A percentile compares a stretch with the other conserved stretches of the same genome.
phyloP scores from a whole-genome alignment of 2,113 vertebrate species.

The Cromileptes altivelis region DNA sequence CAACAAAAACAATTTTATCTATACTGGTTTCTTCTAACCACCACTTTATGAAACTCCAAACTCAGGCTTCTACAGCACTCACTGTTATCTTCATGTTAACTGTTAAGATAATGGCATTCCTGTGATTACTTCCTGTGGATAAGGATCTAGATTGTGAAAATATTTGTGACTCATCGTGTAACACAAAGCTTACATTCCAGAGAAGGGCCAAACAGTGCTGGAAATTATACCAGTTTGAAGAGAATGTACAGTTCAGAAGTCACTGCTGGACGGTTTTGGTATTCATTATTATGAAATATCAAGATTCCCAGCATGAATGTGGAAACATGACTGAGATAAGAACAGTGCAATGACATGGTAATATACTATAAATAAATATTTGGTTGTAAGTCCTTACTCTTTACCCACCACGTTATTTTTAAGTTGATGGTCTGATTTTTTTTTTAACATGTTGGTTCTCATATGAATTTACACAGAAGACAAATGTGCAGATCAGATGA shows the following conservation, averaged over 20 bases:
- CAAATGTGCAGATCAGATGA: not conserved
- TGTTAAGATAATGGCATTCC: not conserved
- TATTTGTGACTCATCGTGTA: conserved; percentile 8
- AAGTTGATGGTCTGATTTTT: not conserved
- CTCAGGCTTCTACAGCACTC: not conserved
- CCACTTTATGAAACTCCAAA: not conserved
- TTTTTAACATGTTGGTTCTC: not conserved
- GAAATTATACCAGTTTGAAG: not conserved
- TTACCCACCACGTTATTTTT: not conserved
- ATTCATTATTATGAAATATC: conserved; percentile 15
- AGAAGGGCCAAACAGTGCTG: conserved; percentile 4
- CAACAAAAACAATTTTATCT: not conserved
- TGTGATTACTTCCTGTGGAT: conserved; percentile 23
- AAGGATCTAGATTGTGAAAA: not conserved
- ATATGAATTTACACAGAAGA: not conserved
- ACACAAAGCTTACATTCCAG: not conserved
- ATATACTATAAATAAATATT: not conserved
- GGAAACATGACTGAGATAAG: not conserved
- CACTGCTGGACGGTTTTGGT: not conserved
- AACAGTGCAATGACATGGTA: not conserved
- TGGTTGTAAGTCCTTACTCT: too few species aligned
- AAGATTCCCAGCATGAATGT: not conserved
- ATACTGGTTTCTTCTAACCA: not conserved
- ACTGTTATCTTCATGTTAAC: not conserved
- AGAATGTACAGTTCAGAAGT: not conserved